A percentile compares a stretch with the other conserved stretches of the same genome.
Evolutionary conservation across 2,113 vertebrate genomes (phyloP).

Genomic region (Centropus bengalensis): DNA sequence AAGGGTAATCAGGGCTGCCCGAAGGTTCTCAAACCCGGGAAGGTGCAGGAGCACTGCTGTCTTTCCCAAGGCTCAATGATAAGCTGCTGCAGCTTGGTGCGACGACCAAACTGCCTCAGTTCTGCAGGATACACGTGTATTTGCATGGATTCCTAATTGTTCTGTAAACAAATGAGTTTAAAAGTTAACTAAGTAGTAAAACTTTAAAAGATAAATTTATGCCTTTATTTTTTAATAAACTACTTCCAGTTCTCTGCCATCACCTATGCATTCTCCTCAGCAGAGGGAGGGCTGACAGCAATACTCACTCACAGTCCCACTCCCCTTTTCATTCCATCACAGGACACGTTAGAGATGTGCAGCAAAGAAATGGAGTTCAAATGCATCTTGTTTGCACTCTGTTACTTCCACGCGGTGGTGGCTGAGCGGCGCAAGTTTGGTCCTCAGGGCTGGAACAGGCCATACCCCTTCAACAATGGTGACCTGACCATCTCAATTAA

Average conservation of each 20-base stretch:
- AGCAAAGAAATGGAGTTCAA: no score
- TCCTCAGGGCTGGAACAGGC: no score
- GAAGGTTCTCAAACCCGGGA: fast-evolving
- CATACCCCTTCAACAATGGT: no score
- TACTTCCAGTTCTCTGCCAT: background rate
- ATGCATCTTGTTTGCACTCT: no score
- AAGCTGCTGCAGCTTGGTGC: background rate
- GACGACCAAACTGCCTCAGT: background rate
- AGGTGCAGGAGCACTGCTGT: background rate
- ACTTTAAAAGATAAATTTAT: background rate
- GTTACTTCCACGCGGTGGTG: no score
- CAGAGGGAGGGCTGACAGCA: no score
- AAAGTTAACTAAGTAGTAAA: background rate
- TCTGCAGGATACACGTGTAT: background rate
- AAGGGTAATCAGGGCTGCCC: background rate
- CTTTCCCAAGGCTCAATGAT: background rate
- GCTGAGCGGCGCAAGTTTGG: no score
- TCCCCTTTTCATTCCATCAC: no score
- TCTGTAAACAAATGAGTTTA: background rate
- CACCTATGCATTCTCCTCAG: no score
- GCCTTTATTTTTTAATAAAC: background rate
- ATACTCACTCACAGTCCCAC: no score
- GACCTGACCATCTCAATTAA: no score
- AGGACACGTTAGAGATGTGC: no score
- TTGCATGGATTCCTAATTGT: background rate